Evolutionary conservation across 2,113 vertebrate species (phyloP), one percentile per base, ranked within the genome.

Genomic region (Chitala chitala): DNA sequence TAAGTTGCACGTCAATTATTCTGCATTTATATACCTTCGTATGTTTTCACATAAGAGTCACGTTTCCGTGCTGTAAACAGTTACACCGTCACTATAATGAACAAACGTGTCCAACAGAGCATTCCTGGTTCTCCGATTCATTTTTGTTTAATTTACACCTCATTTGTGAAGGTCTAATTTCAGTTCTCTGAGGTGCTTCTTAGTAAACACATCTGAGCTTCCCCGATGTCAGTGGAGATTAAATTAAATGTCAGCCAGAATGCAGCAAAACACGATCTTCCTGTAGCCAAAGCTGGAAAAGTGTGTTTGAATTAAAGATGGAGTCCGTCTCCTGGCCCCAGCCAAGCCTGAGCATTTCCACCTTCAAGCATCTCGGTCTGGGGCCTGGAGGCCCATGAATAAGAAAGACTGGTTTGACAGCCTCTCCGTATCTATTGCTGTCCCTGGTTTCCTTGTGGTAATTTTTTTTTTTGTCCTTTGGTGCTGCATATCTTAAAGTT

Each of bases 61-160:
- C n/a, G n/a, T n/a, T n/a, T n/a, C n/a, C n/a, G n/a, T n/a, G n/a
- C n/a, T n/a, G n/a, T n/a, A n/a, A n/a, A n/a, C n/a, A n/a, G n/a
- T n/a, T n/a, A n/a, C n/a, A n/a, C n/a, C n/a, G n/a, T n/a, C n/a
- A n/a, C n/a, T n/a, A n/a, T n/a, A n/a, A n/a, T n/a, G n/a, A n/a
- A n/a, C n/a, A n/a, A n/a, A n/a, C n/a, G n/a, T n/a, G n/a, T n/a
- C n/a, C n/a, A n/a, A n/a, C n/a, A n/a, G n/a, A n/a, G n/a, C 15
- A 20, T n/a, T 54, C 51, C 51, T 53, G 51, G 51, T n/a, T 53
- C 22, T 15, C 4, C 17, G 51, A 5, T 53, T 53, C 17, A n/a
- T n/a, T 63, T 20, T 63, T 63, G 29, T 72, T 58, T 72, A 72
- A 33, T 38, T 42, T 17, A 26, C 15, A 44, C 10, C 50, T 58